Evolutionary conservation across 2,797 vertebrate species (phyloP).

Genomic region (Merluccius polli): DNA sequence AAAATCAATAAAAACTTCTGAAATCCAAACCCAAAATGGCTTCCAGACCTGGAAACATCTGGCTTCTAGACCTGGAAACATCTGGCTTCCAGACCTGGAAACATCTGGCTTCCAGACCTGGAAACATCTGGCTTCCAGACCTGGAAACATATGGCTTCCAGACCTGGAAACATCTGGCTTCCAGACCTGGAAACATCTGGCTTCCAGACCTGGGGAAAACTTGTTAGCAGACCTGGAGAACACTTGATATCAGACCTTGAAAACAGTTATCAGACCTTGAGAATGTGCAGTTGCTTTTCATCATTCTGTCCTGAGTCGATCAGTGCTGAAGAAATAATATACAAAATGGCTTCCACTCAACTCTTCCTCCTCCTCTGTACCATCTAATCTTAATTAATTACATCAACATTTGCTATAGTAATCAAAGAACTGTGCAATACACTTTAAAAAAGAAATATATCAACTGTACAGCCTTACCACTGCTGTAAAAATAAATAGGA

Average conservation of each 20-base stretch:
- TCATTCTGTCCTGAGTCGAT: not conserved
- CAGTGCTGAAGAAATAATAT: not conserved
- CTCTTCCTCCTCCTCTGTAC: not conserved
- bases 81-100: too few species aligned
- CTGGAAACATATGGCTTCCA: too few species aligned
- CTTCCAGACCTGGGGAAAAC: too few species aligned
- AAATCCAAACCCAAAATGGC: not conserved
- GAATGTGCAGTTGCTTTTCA: too few species aligned
- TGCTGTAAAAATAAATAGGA: not conserved
- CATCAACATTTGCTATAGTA: not conserved
- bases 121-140: too few species aligned
- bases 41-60: not conserved
- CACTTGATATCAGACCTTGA: too few species aligned
- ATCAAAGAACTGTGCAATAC: constrained; percentile 1
- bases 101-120: too few species aligned
- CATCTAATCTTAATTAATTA: not conserved
- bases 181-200: too few species aligned
- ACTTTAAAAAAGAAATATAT: not conserved
- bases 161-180: too few species aligned
- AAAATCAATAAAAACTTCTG: not conserved
- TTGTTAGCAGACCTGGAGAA: too few species aligned
- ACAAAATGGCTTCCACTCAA: not conserved
- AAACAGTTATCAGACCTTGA: too few species aligned
- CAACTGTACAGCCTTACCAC: not conserved
- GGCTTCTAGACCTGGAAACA: too few species aligned